Evolutionary conservation across 2,888 invertebrate species (phyloP).

Genomic region (Meloe dianella): DNA sequence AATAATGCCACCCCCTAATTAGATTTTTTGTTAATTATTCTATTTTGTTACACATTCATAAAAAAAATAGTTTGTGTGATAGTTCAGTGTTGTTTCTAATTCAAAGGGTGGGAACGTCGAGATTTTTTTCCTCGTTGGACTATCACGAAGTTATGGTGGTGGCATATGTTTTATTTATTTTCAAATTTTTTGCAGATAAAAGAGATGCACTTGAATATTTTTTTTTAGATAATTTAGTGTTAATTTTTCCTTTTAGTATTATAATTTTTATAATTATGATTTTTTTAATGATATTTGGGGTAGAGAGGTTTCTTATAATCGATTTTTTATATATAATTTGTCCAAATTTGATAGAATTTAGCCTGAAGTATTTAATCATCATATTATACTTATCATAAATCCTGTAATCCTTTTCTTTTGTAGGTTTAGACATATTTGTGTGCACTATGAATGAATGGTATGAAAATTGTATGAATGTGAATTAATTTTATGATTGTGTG

Average conservation of each 20-base stretch:
- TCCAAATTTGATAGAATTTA: constrained; percentile 39
- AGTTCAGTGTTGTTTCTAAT: constrained; percentile 4
- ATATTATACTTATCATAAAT: constrained; percentile 49
- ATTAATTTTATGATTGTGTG: constrained; percentile 41
- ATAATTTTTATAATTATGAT: not conserved
- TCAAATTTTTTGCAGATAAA: not conserved
- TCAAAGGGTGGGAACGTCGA: not conserved
- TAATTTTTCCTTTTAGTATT: no score
- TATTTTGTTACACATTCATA: not conserved
- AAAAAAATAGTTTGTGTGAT: constrained; percentile 1
- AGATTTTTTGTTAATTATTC: not conserved
- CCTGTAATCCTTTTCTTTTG: constrained; percentile 45
- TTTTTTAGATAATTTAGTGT: not conserved
- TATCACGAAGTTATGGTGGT: constrained; percentile 7
- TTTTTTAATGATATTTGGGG: constrained; percentile 30
- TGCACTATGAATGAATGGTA: constrained; percentile 40
- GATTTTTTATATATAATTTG: constrained; percentile 30
- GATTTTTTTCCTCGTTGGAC: no score
- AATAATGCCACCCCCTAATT: not conserved
- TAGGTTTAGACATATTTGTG: constrained; percentile 41
- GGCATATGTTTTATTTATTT: not conserved
- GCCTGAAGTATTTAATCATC: constrained; percentile 52
- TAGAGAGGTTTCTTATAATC: constrained; percentile 56
- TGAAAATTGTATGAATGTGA: constrained; percentile 38
- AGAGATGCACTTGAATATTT: not conserved